These are phyloP conservation scores for Centruroides vittatus DNA, from an alignment of 1,140 invertebrate genomes.

Conservation along the genomic window DNA sequence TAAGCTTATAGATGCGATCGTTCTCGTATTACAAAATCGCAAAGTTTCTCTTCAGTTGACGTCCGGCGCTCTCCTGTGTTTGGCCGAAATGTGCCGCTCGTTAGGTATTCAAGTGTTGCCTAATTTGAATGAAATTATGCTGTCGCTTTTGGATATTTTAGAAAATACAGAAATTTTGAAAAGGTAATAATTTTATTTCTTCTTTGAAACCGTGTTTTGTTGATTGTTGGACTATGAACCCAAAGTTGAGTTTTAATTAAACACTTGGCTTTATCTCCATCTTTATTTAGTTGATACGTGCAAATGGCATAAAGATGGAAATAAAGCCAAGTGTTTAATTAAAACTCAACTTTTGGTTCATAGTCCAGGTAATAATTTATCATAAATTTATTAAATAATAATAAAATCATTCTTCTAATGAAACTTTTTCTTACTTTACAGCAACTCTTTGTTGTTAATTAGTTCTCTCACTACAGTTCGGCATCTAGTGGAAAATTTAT, in stretches of 20 bases:
- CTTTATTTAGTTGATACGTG: too few species aligned
- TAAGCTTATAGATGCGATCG: slow-evolving; percentile 1
- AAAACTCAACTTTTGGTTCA: too few species aligned
- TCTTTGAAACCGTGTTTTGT: too few species aligned
- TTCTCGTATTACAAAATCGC: slow-evolving; percentile 22
- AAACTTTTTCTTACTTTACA: too few species aligned
- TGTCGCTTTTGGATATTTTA: slow-evolving; percentile 41
- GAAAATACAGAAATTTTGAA: slow-evolving; percentile 18
- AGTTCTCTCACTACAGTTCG: slow-evolving; percentile 56
- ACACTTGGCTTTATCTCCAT: too few species aligned
- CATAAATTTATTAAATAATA: too few species aligned
- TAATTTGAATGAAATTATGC: slow-evolving; percentile 59
- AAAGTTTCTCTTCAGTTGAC: slow-evolving; percentile 20
- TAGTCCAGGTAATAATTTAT: slow-evolving; percentile 4
- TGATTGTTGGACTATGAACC: too few species aligned
- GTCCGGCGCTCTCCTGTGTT: slow-evolving; percentile 45
- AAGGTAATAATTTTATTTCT: slow-evolving; percentile 14
- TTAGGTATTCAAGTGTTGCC: slow-evolving; percentile 56
- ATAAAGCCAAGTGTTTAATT: too few species aligned
- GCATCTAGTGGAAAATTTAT: slow-evolving; percentile 63
- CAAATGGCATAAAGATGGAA: too few species aligned
- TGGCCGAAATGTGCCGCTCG: slow-evolving; percentile 53
- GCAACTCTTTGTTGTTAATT: slow-evolving; percentile 35
- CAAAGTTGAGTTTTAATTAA: too few species aligned
- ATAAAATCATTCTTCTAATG: too few species aligned